Evolutionary conservation across 2,113 vertebrate genomes (phyloP).

Genomic region (Erinaceus europaeus): DNA sequence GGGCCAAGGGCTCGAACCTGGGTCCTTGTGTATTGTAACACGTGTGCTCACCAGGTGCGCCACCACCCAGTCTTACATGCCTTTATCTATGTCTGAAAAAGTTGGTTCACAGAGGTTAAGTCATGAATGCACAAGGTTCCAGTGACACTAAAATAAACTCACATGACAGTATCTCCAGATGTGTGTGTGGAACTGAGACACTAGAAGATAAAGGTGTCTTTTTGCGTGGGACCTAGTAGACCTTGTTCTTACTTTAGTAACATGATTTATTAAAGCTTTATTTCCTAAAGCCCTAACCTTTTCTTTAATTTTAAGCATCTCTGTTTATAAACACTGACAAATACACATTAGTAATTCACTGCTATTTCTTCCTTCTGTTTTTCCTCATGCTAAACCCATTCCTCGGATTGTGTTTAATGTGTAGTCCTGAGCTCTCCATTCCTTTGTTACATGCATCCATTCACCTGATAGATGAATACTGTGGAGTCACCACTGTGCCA

Average conservation of each 20-base stretch:
- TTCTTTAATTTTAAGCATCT: background rate
- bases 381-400: background rate
- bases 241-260: background rate
- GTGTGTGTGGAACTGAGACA: background rate
- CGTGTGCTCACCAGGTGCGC: no score
- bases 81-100: no score
- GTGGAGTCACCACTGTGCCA: background rate
- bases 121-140: no score
- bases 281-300: background rate
- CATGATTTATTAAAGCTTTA: background rate
- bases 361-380: background rate
- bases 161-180: background rate
- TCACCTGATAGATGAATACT: background rate
- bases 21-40: no score
- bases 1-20: no score
- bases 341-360: no score
- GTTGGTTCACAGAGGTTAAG: no score
- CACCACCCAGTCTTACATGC: no score
- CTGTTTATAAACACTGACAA: no score
- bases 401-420: background rate
- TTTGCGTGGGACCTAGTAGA: background rate
- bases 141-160: background rate
- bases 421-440: background rate
- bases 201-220: background rate
- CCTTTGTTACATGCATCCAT: background rate